Evolutionary conservation across 2,797 vertebrate genomes (phyloP).

Genomic region (Poecilia gillii): DNA sequence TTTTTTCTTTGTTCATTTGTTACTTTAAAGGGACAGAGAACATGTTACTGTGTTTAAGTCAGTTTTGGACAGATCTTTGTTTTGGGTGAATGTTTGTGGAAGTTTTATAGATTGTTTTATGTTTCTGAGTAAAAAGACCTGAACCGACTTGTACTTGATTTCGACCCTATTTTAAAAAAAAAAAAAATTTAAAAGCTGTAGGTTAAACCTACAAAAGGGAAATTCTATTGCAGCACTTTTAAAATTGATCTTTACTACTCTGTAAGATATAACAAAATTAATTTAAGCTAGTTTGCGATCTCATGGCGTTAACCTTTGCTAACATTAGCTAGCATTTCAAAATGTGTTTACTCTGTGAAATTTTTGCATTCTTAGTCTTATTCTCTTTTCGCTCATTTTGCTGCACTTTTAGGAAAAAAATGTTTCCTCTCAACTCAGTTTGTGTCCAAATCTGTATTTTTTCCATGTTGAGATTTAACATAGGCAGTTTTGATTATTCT

Average conservation of each 20-base stretch:
- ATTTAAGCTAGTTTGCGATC: background rate
- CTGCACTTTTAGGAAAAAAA: background rate
- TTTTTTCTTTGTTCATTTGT: background rate
- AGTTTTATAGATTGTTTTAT: background rate
- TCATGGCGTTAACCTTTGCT: background rate
- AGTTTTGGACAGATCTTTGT: background rate
- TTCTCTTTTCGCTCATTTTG: background rate
- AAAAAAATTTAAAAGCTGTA: too few species aligned
- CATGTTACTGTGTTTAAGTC: background rate
- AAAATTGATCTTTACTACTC: background rate
- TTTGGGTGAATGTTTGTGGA: background rate
- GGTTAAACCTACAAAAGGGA: background rate
- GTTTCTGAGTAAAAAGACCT: background rate
- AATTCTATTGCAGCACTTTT: background rate
- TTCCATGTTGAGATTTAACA: background rate
- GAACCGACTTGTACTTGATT: background rate
- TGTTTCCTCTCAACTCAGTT: background rate
- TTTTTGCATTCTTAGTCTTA: background rate
- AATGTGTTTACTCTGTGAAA: background rate
- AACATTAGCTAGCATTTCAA: background rate
- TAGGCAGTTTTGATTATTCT: slow-evolving; percentile 16
- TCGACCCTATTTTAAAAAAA: background rate
- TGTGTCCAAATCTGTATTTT: background rate
- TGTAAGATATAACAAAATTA: background rate
- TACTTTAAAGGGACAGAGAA: background rate